A percentile compares a stretch with the other conserved stretches of the same genome.
Evolutionary conservation across 2,113 vertebrate species (phyloP).

Genomic region (Cottus gobio): DNA sequence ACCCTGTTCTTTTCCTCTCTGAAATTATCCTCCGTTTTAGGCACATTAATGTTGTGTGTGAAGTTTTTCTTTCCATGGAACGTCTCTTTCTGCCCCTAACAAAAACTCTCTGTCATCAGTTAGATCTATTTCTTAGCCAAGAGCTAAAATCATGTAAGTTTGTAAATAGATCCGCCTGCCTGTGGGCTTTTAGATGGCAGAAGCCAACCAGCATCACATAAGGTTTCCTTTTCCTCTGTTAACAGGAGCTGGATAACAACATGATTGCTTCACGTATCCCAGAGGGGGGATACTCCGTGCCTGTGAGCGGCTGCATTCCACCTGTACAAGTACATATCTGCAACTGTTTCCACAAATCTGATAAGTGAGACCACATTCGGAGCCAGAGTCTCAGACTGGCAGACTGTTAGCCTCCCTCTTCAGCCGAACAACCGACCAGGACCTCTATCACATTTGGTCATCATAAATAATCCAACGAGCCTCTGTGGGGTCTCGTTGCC

Average conservation of each 20-base stretch:
- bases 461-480: slow-evolving; percentile 21
- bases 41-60: slow-evolving; percentile 57
- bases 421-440: not conserved
- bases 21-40: slow-evolving; percentile 67
- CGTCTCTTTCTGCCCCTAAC: slow-evolving; percentile 28
- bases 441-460: slow-evolving; percentile 31
- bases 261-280: not conserved
- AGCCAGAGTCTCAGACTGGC: not conserved
- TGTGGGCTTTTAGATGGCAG: slow-evolving; percentile 20
- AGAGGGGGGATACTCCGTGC: not conserved
- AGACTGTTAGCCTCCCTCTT: not conserved
- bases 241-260: not conserved
- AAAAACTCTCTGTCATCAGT: slow-evolving; percentile 39
- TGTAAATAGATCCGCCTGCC: slow-evolving; percentile 28
- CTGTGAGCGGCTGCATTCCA: not conserved
- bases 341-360: slow-evolving; percentile 23
- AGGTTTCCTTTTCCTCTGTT: slow-evolving; percentile 22
- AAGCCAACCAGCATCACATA: slow-evolving; percentile 9
- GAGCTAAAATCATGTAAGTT: slow-evolving; percentile 36
- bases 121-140: slow-evolving; percentile 38
- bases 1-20: slow-evolving; percentile 61
- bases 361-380: slow-evolving; percentile 28
- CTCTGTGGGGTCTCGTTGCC: slow-evolving; percentile 21
- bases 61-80: slow-evolving; percentile 59
- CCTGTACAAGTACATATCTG: not conserved